phyloP scores from a whole-genome alignment of 1,140 invertebrate genomes.

The Colletes latitarsis region DNA sequence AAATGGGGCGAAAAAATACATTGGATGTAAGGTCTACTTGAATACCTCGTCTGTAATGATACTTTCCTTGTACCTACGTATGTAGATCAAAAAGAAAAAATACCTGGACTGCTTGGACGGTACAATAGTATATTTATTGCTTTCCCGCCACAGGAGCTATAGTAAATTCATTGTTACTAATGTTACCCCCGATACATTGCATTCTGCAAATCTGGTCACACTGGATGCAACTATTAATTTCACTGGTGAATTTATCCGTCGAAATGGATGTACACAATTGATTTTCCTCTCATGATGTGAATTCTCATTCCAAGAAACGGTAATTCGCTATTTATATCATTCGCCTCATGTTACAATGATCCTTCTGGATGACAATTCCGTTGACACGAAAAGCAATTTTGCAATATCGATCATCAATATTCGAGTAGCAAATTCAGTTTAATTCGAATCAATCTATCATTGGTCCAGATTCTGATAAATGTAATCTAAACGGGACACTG shows the following conservation, averaged over 20 bases:
- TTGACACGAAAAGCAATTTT: neutral
- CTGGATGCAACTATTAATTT: too few relatives aligned
- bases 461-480: slow-evolving; percentile 18
- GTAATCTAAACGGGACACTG: neutral
- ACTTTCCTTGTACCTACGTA: too few relatives aligned
- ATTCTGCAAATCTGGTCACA: too few relatives aligned
- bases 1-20: too few relatives aligned
- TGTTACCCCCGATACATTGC: too few relatives aligned
- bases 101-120: too few relatives aligned
- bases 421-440: neutral
- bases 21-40: too few relatives aligned
- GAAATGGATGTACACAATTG: neutral
- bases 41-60: too few relatives aligned
- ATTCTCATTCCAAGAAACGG: slow-evolving; percentile 1
- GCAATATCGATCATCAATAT: neutral
- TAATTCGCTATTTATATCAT: neutral
- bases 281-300: neutral
- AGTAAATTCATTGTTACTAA: too few relatives aligned
- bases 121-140: too few relatives aligned
- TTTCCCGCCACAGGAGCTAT: too few relatives aligned
- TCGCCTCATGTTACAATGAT: neutral
- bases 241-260: neutral
- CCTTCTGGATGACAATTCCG: neutral
- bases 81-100: too few relatives aligned
- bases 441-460: neutral